Evolutionary conservation across 2,797 vertebrate genomes (phyloP).

Genomic region (Bucorvus abyssinicus): DNA sequence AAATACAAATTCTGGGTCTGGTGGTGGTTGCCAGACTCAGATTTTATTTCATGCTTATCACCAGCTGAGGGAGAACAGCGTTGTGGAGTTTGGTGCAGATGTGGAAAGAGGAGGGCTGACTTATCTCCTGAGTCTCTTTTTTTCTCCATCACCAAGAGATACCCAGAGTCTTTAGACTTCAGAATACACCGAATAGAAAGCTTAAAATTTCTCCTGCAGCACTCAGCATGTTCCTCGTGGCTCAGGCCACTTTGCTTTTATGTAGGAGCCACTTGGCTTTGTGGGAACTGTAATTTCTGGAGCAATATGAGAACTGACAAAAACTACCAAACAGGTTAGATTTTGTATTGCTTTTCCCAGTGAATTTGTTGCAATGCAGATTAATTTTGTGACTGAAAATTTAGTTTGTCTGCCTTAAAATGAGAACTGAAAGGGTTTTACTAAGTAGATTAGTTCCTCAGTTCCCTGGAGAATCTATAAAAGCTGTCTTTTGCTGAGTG

Average conservation of each 20-base stretch:
- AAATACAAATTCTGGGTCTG: background rate
- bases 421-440: background rate
- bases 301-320: background rate
- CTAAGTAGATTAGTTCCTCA: background rate
- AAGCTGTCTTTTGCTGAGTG: background rate
- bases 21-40: rapidly evolving
- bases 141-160: background rate
- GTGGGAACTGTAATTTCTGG: background rate
- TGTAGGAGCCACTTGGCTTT: background rate
- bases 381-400: background rate
- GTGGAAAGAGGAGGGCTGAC: background rate
- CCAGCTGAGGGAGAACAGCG: background rate
- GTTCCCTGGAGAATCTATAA: background rate
- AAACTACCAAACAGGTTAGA: background rate
- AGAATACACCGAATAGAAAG: background rate
- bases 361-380: background rate
- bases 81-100: background rate
- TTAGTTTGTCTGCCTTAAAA: background rate
- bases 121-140: background rate
- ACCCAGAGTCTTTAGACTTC: background rate
- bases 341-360: background rate
- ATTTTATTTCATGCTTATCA: background rate
- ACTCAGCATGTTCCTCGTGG: rapidly evolving
- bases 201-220: background rate
- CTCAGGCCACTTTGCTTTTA: background rate